A percentile compares a stretch with the other conserved stretches of the same genome.
phyloP scores from a whole-genome alignment of 2,113 vertebrate genomes.

The Accipiter virgatus region DNA sequence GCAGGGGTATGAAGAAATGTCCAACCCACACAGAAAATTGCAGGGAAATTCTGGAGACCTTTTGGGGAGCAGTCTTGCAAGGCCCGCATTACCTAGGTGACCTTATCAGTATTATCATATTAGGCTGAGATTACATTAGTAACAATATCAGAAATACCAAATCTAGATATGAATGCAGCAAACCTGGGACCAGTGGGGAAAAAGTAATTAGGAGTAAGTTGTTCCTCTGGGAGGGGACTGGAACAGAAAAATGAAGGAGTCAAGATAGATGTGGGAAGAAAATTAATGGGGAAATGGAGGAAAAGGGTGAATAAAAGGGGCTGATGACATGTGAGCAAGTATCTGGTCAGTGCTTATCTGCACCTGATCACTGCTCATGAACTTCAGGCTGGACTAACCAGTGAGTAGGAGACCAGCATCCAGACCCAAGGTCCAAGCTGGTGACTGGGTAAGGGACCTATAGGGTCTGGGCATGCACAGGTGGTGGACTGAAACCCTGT shows the following conservation, averaged over 20 bases:
- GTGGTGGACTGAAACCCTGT: neutral
- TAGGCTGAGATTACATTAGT: neutral
- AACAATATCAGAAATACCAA: neutral
- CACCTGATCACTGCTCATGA: neutral
- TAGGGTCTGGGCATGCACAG: neutral
- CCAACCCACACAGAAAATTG: neutral
- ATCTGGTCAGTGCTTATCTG: neutral
- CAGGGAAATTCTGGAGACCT: neutral
- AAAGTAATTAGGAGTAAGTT: neutral
- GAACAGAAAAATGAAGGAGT: neutral
- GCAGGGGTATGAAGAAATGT: accelerated
- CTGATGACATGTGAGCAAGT: neutral
- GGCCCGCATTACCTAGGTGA: neutral
- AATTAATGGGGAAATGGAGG: neutral
- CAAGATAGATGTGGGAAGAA: neutral
- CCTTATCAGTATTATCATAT: neutral
- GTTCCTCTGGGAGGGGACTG: neutral
- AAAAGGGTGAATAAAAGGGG: neutral
- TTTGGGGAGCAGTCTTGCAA: neutral
- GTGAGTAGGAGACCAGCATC: neutral
- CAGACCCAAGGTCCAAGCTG: neutral
- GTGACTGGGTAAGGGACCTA: neutral
- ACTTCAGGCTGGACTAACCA: neutral
- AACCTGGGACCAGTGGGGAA: neutral
- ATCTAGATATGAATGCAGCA: neutral